phyloP scores from a whole-genome alignment of 2,888 invertebrate genomes.

The Catotricha subobsoleta region DNA sequence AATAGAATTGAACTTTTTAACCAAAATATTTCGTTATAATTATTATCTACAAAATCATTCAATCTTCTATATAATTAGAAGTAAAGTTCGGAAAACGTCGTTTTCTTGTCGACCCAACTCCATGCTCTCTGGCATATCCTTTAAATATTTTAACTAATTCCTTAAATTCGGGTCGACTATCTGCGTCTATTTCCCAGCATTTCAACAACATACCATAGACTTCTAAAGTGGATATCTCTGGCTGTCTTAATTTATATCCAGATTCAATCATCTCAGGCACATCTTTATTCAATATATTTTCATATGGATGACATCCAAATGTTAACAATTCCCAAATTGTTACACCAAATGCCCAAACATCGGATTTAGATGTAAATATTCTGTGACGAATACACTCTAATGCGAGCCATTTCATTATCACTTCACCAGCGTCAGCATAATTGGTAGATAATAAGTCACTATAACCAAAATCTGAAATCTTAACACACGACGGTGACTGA shows the following conservation, averaged over 20 bases:
- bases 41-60: no score
- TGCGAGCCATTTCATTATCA: constrained; percentile 99
- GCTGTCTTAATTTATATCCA: constrained; percentile 84
- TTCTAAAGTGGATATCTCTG: constrained; percentile 83
- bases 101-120: no score
- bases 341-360: constrained; percentile 98
- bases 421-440: constrained; percentile 90
- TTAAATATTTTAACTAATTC: constrained; percentile 85
- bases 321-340: constrained; percentile 97
- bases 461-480: constrained; percentile 96
- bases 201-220: constrained; percentile 94
- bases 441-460: constrained; percentile 89
- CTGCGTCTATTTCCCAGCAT: constrained; percentile 96
- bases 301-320: constrained; percentile 87
- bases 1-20: no score
- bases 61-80: no score
- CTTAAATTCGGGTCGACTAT: constrained; percentile 83
- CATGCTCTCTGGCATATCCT: constrained; percentile 91
- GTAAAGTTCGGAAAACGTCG: no score
- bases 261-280: constrained; percentile 87
- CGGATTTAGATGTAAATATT: constrained; percentile 93
- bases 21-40: no score
- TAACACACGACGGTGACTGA: constrained; percentile 79
- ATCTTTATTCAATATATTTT: constrained; percentile 75
- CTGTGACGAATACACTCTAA: constrained; percentile 91